phyloP scores from a whole-genome alignment of 37 sponge, comb jelly and placozoan genomes.

The Beroe ovata region DNA sequence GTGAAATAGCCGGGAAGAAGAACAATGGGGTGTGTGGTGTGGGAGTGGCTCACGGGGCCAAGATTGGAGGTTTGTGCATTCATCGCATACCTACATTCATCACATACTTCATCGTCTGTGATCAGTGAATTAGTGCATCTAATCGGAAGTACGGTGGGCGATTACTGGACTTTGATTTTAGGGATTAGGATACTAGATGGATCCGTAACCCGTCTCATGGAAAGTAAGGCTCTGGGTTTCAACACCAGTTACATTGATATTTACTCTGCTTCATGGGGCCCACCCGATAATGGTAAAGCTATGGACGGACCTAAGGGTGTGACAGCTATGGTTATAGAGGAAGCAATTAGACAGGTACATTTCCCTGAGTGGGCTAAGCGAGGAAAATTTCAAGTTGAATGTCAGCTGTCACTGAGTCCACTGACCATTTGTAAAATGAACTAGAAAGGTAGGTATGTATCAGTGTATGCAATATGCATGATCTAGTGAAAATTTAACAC shows the following conservation, averaged over 20 bases:
- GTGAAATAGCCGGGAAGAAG: slow-evolving; percentile 11
- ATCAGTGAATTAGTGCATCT: too few relatives aligned
- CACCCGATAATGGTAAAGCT: slow-evolving; percentile 50
- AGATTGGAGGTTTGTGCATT: slow-evolving; percentile 10
- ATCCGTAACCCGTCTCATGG: slow-evolving; percentile 51
- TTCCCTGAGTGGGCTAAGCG: neutral
- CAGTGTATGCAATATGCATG: too few relatives aligned
- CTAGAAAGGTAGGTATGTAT: too few relatives aligned
- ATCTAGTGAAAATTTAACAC: too few relatives aligned
- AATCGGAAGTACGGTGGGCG: too few relatives aligned
- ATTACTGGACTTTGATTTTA: too few relatives aligned
- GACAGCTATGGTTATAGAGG: slow-evolving; percentile 7
- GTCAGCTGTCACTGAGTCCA: too few relatives aligned
- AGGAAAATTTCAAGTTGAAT: too few relatives aligned
- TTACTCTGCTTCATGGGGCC: slow-evolving; percentile 63
- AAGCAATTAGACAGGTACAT: slow-evolving; percentile 4
- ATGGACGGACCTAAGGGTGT: slow-evolving; percentile 62
- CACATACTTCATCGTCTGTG: too few relatives aligned
- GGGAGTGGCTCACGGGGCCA: slow-evolving; percentile 13
- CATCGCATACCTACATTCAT: too few relatives aligned
- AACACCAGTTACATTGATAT: slow-evolving; percentile 24
- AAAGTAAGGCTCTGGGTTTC: slow-evolving; percentile 65
- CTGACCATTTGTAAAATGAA: too few relatives aligned
- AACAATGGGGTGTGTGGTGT: slow-evolving; percentile 47
- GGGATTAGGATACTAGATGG: slow-evolving; percentile 63